Evolutionary conservation across 2,797 vertebrate genomes (phyloP), one percentile per base, ranked within the genome.

Genomic region (Pelodytes ibericus): DNA sequence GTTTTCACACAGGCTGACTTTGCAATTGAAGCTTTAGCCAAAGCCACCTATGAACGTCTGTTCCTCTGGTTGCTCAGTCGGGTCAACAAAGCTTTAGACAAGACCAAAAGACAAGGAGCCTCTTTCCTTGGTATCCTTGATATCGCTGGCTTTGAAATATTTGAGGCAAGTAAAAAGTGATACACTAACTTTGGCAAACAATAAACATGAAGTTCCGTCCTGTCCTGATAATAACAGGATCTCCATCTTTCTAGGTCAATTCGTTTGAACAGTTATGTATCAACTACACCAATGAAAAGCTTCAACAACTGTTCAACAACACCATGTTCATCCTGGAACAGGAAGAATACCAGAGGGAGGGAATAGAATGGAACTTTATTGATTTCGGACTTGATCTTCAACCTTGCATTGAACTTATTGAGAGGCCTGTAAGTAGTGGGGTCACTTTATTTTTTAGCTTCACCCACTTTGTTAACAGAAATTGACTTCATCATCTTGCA

Each of bases 301-400:
- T 97, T 27, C 96, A 97, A 87, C 96, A 97, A 90, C 93, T 97
- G 62, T 97, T 97, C 92, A 97, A 97, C 86, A 95, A 97, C 90
- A 97, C 96, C 64, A 97, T 97, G 95, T 97, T 97, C 89, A 91
- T 96, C 85, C 26, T 97, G 90, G 95, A 97, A 83, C 95, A 97
- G 81, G 95, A 97, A 64, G 95, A 97, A 86, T 97, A 97, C 82
- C 93, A 96, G 84, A 91, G 97, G 0, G 97, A 99, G 85, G 97
- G 98, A 74, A 99, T 99, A 24, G 97, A 99, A 90, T 99, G 97
- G 97, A 98, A 96, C 87, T 99, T 99, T 89, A 99, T 99, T 31
- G 97, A 99, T 85, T 73, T 90, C 71, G 90, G 90, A 26, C 84
- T 91, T 51, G 90, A 91, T 68, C 82, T 91, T 64, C 90, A 90